phyloP scores from a whole-genome alignment of 2,113 vertebrate genomes.

The Ailuropoda melanoleuca region DNA sequence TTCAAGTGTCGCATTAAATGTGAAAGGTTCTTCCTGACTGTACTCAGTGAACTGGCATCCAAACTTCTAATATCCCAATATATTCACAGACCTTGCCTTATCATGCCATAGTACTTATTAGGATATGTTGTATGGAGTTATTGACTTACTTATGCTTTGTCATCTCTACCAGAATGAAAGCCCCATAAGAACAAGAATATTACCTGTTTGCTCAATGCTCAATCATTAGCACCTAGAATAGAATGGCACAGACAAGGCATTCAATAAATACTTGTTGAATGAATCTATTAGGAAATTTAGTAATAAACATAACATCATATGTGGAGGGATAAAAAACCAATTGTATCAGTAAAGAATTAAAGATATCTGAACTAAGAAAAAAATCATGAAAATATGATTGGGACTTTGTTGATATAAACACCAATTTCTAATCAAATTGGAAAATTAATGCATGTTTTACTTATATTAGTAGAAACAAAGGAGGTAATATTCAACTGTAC shows the following conservation, averaged over 20 bases:
- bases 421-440: background rate
- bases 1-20: background rate
- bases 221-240: background rate
- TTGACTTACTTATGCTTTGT: background rate
- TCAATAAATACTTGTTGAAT: background rate
- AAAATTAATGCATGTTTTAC: background rate
- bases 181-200: background rate
- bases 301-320: background rate
- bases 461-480: background rate
- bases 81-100: background rate
- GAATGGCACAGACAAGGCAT: background rate
- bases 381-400: slow-evolving; percentile 30
- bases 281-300: background rate
- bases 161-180: background rate
- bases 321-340: background rate
- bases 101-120: background rate
- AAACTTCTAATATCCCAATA: background rate
- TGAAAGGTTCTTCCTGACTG: background rate
- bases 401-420: background rate
- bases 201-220: background rate
- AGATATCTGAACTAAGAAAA: slow-evolving; percentile 25
- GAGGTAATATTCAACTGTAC: background rate
- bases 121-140: background rate
- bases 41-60: background rate
- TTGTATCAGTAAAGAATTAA: background rate